Percentiles rank a stretch among this genome's conserved stretches.
phyloP scores from a whole-genome alignment of 2,113 vertebrate genomes.

The Macrotus californicus region DNA sequence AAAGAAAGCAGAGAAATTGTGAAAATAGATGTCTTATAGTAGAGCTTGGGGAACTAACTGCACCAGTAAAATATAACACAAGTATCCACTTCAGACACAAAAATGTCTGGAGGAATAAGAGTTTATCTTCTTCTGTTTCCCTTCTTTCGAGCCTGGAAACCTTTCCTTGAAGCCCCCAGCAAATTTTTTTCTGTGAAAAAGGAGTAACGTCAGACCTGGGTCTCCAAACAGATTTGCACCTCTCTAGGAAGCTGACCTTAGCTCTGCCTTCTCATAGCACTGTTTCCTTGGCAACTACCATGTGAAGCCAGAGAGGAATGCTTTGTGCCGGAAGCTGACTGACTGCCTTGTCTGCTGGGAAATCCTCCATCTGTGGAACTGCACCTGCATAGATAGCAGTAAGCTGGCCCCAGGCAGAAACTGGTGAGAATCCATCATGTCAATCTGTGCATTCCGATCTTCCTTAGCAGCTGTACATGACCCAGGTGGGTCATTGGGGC shows the following conservation, averaged over 20 bases:
- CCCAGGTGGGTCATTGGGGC: neutral
- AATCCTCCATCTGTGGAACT: neutral
- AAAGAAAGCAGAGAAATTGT: neutral
- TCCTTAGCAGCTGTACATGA: neutral
- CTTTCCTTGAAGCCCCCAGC: neutral
- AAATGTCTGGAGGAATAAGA: neutral
- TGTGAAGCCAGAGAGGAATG: neutral
- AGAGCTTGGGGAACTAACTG: neutral
- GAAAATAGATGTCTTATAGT: neutral
- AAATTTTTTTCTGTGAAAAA: neutral
- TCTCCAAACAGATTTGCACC: neutral
- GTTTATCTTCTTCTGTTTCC: neutral
- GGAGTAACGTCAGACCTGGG: neutral
- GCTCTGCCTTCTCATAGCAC: neutral
- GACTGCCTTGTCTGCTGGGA: neutral
- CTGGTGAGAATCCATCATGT: neutral
- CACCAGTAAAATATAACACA: neutral
- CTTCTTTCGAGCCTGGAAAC: neutral
- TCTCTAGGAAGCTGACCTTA: neutral
- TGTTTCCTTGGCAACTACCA: neutral
- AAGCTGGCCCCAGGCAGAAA: neutral
- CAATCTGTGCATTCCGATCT: neutral
- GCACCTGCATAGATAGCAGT: no score
- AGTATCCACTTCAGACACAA: neutral
- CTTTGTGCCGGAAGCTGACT: neutral